Conservation (phyloP, 2,113 vertebrate species). For the Boleophthalmus pectinirostris region DNA sequence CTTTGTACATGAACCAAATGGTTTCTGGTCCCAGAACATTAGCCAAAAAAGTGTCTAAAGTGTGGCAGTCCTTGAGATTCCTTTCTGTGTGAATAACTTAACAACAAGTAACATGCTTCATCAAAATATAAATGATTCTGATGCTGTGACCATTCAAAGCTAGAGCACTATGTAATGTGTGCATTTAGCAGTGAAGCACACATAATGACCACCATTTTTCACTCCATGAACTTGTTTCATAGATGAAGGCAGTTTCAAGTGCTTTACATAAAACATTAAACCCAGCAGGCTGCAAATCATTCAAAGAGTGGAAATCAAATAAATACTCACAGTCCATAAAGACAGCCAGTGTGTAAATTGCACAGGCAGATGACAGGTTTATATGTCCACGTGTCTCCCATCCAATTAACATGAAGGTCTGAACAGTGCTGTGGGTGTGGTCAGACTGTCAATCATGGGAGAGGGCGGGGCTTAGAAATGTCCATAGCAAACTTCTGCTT, state of each 20-base stretch:
- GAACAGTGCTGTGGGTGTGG: neutral
- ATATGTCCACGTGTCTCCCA: neutral
- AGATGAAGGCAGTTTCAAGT: constrained; percentile 3
- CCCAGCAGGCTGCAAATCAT: neutral
- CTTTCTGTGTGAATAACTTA: too few species aligned
- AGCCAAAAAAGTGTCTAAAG: too few species aligned
- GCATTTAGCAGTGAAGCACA: neutral
- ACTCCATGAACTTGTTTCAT: neutral
- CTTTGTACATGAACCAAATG: too few species aligned
- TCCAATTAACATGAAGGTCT: constrained; percentile 10
- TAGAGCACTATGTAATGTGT: neutral
- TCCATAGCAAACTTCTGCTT: too few species aligned
- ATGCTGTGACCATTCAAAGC: neutral
- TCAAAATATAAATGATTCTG: too few species aligned
- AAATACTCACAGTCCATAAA: neutral
- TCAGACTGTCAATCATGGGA: constrained; percentile 12
- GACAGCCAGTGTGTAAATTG: neutral
- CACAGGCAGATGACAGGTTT: neutral
- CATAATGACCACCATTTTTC: neutral
- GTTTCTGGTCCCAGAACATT: too few species aligned
- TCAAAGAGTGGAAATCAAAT: neutral
- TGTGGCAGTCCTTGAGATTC: too few species aligned
- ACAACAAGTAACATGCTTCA: too few species aligned
- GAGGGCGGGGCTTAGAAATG: neutral
- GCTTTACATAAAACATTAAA: constrained; percentile 8